Conservation (phyloP, 2,797 vertebrate genomes). For the Enteromius fasciolatus region DNA sequence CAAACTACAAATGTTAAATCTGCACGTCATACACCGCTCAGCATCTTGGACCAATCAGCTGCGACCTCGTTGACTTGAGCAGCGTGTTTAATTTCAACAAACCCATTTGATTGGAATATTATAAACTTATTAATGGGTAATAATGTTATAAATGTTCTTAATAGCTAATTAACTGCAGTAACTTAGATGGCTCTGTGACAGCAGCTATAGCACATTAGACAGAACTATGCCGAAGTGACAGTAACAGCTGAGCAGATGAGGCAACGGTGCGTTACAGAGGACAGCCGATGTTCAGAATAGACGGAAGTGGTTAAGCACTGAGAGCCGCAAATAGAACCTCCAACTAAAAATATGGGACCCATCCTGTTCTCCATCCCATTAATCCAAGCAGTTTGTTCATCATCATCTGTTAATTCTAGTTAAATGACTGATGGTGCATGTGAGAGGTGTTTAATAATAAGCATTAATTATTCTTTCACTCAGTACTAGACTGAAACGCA, state of each 20-base stretch:
- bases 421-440: background rate
- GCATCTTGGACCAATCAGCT: background rate
- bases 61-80: background rate
- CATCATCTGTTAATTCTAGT: background rate
- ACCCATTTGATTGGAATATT: too few species aligned
- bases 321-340: constrained; percentile 37
- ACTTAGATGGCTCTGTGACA: background rate
- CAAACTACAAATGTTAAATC: too few species aligned
- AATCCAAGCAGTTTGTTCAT: constrained; percentile 13
- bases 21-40: background rate
- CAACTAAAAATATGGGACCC: constrained; percentile 42
- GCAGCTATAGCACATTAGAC: background rate
- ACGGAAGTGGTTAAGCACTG: constrained; percentile 36
- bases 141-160: too few species aligned
- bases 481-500: background rate
- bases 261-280: background rate
- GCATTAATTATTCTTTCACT: background rate
- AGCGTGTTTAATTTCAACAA: background rate
- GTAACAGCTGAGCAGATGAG: constrained; percentile 51
- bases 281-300: background rate
- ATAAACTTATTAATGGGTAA: background rate
- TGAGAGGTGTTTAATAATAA: constrained; percentile 14
- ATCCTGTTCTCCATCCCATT: constrained; percentile 13
- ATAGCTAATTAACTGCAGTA: background rate
- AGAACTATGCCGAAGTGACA: constrained; percentile 24